phyloP scores from a whole-genome alignment of 1,140 invertebrate species.

The Orchesella cincta region DNA sequence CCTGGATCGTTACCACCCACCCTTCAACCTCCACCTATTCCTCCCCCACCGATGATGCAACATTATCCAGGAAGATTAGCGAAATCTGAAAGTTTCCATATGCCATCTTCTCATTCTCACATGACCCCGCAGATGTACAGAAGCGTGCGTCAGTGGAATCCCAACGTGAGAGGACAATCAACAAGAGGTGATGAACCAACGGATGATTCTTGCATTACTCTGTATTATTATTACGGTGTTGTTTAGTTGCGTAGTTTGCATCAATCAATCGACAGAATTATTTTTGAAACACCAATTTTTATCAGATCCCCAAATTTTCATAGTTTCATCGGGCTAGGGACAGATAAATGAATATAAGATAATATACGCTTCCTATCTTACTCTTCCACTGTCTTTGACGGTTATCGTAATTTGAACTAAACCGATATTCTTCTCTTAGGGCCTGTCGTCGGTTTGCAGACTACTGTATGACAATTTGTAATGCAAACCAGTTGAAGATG shows the following conservation, averaged over 20 bases:
- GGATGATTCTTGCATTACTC: slow-evolving; percentile 34
- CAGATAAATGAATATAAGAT: no score
- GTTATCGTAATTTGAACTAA: no score
- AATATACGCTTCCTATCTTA: no score
- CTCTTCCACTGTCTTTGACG: no score
- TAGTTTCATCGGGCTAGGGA: no score
- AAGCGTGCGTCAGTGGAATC: slow-evolving; percentile 45
- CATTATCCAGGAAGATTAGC: slow-evolving; percentile 38
- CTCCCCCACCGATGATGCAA: slow-evolving; percentile 53
- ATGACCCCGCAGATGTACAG: slow-evolving; percentile 44
- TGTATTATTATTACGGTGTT: slow-evolving; percentile 47
- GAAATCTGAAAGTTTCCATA: slow-evolving; percentile 21
- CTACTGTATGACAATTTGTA: background rate
- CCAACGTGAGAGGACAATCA: slow-evolving; percentile 35
- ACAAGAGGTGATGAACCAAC: slow-evolving; percentile 42
- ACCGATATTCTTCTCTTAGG: slow-evolving; percentile 19
- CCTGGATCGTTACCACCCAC: background rate
- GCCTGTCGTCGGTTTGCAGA: slow-evolving; percentile 1
- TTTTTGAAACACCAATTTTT: no score
- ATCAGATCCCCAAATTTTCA: no score
- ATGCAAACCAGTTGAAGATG: background rate
- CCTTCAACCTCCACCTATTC: slow-evolving; percentile 53
- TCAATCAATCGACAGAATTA: no score
- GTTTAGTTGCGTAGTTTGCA: slow-evolving; percentile 40
- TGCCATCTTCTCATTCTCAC: slow-evolving; percentile 30